Conservation (phyloP, 2,113 vertebrate genomes). For the Fulmarus glacialis region DNA sequence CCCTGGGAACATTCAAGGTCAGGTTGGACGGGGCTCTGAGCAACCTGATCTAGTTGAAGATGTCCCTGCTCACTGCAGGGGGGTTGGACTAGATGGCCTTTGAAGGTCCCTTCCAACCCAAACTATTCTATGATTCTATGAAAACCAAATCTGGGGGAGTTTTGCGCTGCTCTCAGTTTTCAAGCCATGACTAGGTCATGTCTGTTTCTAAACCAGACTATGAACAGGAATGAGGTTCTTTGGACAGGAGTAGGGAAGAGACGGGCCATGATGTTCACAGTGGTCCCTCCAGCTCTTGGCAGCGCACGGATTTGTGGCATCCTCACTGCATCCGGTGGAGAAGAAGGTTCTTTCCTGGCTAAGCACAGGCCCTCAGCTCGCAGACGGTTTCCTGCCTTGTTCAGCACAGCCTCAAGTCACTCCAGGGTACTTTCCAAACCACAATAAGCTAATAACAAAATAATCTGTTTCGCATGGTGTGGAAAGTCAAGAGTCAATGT, state of each 20-base stretch:
- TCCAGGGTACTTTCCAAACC: neutral
- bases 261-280: neutral
- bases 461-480: fast-evolving
- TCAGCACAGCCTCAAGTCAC: fast-evolving
- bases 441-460: neutral
- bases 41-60: too few species aligned
- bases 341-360: neutral
- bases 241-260: neutral
- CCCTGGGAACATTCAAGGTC: too few species aligned
- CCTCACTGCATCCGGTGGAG: fast-evolving
- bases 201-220: neutral
- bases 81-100: too few species aligned
- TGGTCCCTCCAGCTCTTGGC: neutral
- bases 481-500: fast-evolving
- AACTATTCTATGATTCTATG: too few species aligned
- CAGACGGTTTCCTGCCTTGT: fast-evolving
- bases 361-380: neutral
- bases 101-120: too few species aligned
- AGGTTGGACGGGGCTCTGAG: too few species aligned
- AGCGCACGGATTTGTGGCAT: neutral
- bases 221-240: neutral
- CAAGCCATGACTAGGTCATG: neutral
- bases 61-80: too few species aligned
- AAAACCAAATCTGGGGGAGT: neutral
- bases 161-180: neutral